Conservation (phyloP, 2,797 vertebrate species). For the Jordanella pulchra region DNA sequence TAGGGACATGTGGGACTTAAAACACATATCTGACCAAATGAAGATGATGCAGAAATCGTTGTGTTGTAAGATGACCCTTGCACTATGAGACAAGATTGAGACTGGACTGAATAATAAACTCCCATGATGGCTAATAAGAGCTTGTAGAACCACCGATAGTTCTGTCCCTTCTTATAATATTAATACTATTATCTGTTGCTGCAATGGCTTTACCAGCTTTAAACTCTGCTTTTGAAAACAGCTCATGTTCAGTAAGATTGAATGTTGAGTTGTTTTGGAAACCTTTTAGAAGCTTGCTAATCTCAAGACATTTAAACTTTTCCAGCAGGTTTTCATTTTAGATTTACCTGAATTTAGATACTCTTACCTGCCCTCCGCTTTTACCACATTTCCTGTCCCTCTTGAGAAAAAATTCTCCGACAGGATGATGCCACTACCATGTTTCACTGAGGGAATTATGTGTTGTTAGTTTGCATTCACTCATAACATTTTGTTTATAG, state of each 20-base stretch:
- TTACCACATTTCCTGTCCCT: background rate
- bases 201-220: background rate
- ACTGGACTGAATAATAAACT: background rate
- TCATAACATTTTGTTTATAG: background rate
- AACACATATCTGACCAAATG: constrained; percentile 22
- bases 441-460: background rate
- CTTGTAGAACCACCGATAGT: background rate
- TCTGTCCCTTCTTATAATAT: too few relatives aligned
- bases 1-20: background rate
- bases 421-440: too few relatives aligned
- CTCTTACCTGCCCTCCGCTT: background rate
- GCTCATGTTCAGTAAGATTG: background rate
- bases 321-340: background rate
- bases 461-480: background rate
- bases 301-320: background rate
- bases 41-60: constrained; percentile 34
- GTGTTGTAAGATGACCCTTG: constrained; percentile 45
- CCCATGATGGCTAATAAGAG: too few relatives aligned
- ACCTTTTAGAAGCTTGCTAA: too few relatives aligned
- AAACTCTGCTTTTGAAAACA: background rate
- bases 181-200: background rate
- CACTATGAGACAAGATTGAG: constrained; percentile 9
- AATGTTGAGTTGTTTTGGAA: background rate
- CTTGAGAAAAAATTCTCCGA: too few relatives aligned
- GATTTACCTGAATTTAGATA: background rate